These are phyloP conservation scores for Gopherus flavomarginatus DNA, from an alignment of 2,113 vertebrate genomes.

Conservation along the genomic window DNA sequence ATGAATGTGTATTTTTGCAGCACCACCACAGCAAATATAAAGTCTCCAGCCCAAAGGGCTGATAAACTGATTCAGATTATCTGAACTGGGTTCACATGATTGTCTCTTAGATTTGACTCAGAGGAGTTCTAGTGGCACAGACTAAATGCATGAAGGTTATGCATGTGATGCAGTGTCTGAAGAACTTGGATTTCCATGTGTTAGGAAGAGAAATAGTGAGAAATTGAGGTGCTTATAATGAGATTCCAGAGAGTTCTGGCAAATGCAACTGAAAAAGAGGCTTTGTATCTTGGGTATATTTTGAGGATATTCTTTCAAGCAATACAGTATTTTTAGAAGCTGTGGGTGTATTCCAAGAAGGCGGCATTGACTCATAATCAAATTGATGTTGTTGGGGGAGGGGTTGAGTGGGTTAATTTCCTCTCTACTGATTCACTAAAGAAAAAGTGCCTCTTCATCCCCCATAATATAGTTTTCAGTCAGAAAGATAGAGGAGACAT, in stretches of 20 bases:
- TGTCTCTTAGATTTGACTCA: fast-evolving
- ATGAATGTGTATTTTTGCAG: background rate
- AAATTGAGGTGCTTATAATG: background rate
- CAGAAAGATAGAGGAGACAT: background rate
- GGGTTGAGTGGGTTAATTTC: background rate
- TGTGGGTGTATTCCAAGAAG: background rate
- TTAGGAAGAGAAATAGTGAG: too few species aligned
- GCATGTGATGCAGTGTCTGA: background rate
- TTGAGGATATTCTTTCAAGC: background rate
- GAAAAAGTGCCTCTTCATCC: background rate
- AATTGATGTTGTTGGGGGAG: background rate
- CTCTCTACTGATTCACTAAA: background rate
- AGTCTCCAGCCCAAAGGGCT: fast-evolving
- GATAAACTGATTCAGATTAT: background rate
- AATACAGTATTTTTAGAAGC: background rate
- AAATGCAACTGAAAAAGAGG: background rate
- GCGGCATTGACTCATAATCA: background rate
- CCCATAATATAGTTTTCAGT: background rate
- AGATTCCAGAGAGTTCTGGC: background rate
- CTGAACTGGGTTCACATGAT: background rate
- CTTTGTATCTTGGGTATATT: background rate
- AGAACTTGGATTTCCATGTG: background rate
- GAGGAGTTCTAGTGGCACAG: background rate
- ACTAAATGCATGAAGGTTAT: too few species aligned
- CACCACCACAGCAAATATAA: background rate